Conservation (phyloP, 2,113 vertebrate genomes). For the Corythornis madagascariensis region DNA sequence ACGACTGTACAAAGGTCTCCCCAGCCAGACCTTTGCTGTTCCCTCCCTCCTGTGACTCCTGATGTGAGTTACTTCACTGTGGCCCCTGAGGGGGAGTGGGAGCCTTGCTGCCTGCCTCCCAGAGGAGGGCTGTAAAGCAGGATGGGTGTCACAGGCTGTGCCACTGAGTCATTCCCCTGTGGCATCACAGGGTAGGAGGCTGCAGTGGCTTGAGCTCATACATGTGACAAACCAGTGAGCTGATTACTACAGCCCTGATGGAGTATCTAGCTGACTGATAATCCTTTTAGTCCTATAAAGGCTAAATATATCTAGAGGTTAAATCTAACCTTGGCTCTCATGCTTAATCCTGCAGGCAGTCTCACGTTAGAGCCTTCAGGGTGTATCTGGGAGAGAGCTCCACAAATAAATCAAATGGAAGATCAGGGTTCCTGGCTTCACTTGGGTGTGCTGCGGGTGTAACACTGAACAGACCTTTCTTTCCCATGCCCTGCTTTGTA, state of each 20-base stretch:
- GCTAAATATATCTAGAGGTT: slow-evolving; percentile 62
- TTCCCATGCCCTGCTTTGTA: not conserved
- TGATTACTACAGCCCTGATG: not conserved
- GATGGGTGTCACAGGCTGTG: not conserved
- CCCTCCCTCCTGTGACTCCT: not conserved
- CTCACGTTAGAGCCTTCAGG: not conserved
- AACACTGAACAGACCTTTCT: not conserved
- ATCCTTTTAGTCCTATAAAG: slow-evolving; percentile 52
- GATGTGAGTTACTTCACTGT: accelerated
- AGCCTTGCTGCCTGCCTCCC: not conserved
- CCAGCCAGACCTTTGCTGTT: not conserved
- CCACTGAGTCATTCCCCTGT: not conserved
- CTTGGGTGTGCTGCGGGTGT: not conserved
- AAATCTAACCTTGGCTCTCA: slow-evolving; percentile 47
- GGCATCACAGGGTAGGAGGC: not conserved
- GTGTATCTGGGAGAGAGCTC: not conserved
- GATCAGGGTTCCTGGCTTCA: not conserved
- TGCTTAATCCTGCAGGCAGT: not conserved
- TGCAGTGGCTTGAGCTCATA: not conserved
- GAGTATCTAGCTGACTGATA: not conserved
- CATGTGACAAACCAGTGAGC: slow-evolving; percentile 14
- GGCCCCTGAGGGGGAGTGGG: not conserved
- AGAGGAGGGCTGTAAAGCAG: not conserved
- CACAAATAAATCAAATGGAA: not conserved
- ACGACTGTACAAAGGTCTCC: not conserved